Evolutionary conservation across 2,888 invertebrate species (phyloP).

Genomic region (Tipula lateralis): DNA sequence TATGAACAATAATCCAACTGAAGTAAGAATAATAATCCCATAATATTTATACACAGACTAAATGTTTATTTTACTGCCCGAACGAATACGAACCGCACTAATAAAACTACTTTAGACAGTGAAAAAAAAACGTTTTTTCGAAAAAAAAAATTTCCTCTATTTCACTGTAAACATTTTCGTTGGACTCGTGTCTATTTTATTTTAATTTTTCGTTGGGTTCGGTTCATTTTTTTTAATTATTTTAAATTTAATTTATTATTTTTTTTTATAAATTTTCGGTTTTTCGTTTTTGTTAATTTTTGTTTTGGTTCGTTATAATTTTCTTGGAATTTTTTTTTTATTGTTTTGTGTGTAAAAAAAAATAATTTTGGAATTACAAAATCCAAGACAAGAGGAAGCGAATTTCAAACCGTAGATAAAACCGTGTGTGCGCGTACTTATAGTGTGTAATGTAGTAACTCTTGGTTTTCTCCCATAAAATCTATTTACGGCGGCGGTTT

Average conservation of each 20-base stretch:
- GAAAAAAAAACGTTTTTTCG: not conserved
- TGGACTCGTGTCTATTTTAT: not conserved
- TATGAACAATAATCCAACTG: no score
- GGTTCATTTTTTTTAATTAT: conserved; percentile 2
- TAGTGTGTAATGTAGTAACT: not conserved
- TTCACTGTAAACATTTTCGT: not conserved
- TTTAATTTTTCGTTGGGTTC: not conserved
- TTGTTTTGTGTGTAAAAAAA: not conserved
- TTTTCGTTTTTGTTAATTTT: not conserved
- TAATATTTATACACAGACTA: no score
- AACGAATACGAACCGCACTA: not conserved
- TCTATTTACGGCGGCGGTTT: not conserved
- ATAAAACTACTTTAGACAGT: not conserved
- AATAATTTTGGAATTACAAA: not conserved
- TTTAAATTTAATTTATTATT: conserved; percentile 20
- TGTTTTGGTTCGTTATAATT: not conserved
- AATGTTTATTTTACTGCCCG: not conserved
- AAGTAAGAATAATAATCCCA: no score
- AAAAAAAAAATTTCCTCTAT: not conserved
- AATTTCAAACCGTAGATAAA: not conserved
- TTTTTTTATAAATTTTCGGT: not conserved
- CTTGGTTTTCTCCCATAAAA: not conserved
- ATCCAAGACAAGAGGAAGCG: not conserved
- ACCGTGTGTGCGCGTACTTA: not conserved
- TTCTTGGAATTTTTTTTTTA: not conserved